A percentile compares a stretch with the other conserved stretches of the same genome.
phyloP scores from a whole-genome alignment of 2,888 invertebrate species.

The Hipparchia semele region DNA sequence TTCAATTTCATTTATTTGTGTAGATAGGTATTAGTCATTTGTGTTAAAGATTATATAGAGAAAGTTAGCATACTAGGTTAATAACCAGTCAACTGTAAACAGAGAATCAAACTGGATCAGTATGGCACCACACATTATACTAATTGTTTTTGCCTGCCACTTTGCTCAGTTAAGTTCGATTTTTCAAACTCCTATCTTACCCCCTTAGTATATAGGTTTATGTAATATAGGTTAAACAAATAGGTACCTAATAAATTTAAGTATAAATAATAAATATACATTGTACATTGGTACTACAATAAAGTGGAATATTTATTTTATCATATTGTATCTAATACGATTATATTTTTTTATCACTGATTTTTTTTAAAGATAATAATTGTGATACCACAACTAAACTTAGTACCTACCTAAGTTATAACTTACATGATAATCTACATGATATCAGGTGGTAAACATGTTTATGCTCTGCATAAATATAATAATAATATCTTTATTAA shows the following conservation, averaged over 20 bases:
- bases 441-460: neutral
- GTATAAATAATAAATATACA: neutral
- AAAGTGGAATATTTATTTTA: neutral
- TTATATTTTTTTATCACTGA: neutral
- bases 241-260: neutral
- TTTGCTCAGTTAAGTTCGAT: neutral
- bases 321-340: neutral
- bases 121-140: neutral
- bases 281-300: neutral
- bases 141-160: neutral
- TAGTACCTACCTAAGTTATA: neutral
- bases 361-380: neutral
- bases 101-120: neutral
- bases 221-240: neutral
- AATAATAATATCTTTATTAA: too few relatives aligned
- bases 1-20: too few relatives aligned
- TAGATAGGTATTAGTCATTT: too few relatives aligned
- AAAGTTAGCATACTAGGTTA: constrained; percentile 13
- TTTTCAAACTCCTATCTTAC: neutral
- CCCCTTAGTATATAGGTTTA: too few relatives aligned
- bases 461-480: too few relatives aligned
- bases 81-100: neutral
- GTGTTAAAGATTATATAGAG: neutral
- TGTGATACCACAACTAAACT: neutral
- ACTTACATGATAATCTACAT: too few relatives aligned